Evolutionary conservation across 2,113 vertebrate species (phyloP), one percentile per base, ranked within the genome.

Genomic region (Drymodes brunneopygia): DNA sequence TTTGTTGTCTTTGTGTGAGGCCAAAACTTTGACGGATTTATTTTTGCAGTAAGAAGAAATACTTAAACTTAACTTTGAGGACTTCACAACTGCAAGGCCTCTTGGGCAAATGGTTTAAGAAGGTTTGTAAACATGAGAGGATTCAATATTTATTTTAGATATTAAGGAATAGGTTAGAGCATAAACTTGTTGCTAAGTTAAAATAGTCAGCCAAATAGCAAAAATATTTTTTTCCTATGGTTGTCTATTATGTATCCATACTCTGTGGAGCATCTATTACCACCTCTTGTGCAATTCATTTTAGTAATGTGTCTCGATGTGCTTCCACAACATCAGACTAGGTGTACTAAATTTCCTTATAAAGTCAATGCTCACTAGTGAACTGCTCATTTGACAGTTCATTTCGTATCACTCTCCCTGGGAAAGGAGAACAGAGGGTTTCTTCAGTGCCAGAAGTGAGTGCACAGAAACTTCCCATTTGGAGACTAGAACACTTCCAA

Each of bases 81-180:
- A 74, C 90, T 88, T 88, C 67, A 44, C 56, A 90, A 96, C 31
- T 86, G 25, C n/a, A 77, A 54, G 1, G 10, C 35, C 54, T 83
- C 75, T 85, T 71, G 83, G 62, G 74, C 28, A 87, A 94, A 91
- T 77, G 60, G 38, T 65, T 95, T 92, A 74, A 73, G 50, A 94
- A 79, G 27, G 56, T 78, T 92, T 93, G 60, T 92, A 93, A 94
- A 94, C 65, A 90, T 27, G 35, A 83, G 42, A 78, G 21, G 74
- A 83, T 86, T 93, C 56, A 93, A 19, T 81, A 94, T 92, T 96
- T 96, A 83, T 73, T 86, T 95, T 92, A 90, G 58, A 92, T 54
- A 42, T 86, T 93, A 86, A 88, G 47, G 64, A 92, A 81, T 5
- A 88, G 17, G 38, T n/a, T 73, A 81, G 22, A 83, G 33, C 29